phyloP scores from a whole-genome alignment of 2,888 invertebrate species.

The Amphipyra berbera region DNA sequence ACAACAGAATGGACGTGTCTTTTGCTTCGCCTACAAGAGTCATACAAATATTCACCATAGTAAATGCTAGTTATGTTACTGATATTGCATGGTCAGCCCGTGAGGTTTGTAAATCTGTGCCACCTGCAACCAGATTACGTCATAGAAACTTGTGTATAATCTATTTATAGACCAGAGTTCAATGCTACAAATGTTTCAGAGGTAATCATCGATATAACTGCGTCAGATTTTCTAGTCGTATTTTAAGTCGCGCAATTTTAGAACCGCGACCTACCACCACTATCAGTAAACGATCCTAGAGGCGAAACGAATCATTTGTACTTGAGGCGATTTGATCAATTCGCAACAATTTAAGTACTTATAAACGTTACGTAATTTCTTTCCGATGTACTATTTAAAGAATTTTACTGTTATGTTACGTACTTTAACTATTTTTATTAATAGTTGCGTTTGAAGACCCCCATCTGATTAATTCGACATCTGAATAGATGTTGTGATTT shows the following conservation, averaged over 20 bases:
- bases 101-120: slow-evolving; percentile 41
- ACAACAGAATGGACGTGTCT: too few relatives aligned
- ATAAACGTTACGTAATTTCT: too few relatives aligned
- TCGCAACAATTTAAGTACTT: too few relatives aligned
- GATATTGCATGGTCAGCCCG: slow-evolving; percentile 14
- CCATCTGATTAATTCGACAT: slow-evolving; percentile 52
- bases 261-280: not conserved
- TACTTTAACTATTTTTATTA: slow-evolving; percentile 12
- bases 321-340: too few relatives aligned
- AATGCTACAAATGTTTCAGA: slow-evolving; percentile 51
- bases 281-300: not conserved
- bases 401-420: slow-evolving; percentile 8
- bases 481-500: slow-evolving; percentile 62
- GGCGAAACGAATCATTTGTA: too few relatives aligned
- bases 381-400: too few relatives aligned
- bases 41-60: not conserved
- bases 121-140: slow-evolving; percentile 54
- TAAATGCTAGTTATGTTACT: slow-evolving; percentile 3
- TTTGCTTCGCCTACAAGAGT: not conserved
- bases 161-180: slow-evolving; percentile 59
- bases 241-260: not conserved
- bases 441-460: slow-evolving; percentile 18
- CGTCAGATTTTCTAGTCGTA: slow-evolving; percentile 22
- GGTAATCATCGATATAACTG: slow-evolving; percentile 25
- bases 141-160: slow-evolving; percentile 50